Percentiles rank a stretch among this genome's conserved stretches.
Conservation (phyloP, 2,797 vertebrate genomes). For the Erethizon dorsatum region DNA sequence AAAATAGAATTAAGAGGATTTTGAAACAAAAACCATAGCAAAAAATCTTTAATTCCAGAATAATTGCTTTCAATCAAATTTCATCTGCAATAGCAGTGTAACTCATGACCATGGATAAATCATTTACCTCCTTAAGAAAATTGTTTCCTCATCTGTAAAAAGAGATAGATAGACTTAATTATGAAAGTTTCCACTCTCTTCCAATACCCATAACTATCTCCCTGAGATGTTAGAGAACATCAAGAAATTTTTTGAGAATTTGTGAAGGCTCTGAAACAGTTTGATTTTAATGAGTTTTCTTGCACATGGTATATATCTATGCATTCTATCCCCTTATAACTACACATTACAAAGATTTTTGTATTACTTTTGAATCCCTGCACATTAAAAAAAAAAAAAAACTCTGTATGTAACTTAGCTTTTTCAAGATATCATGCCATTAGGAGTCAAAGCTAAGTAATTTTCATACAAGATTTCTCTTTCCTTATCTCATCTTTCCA, state of each 20-base stretch:
- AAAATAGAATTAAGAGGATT: not conserved
- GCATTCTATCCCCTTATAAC: conserved; percentile 72
- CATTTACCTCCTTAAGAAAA: conserved; percentile 24
- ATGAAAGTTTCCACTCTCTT: conserved; percentile 45
- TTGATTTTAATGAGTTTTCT: conserved; percentile 81
- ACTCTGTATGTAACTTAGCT: conserved; percentile 71
- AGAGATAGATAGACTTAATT: not conserved
- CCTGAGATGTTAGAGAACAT: conserved; percentile 28
- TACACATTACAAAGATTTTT: conserved; percentile 78
- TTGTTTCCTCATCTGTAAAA: conserved; percentile 46
- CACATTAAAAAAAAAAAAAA: conserved; percentile 78
- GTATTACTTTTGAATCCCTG: conserved; percentile 76
- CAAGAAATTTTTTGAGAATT: conserved; percentile 76
- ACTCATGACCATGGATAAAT: not conserved
- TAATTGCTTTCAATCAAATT: conserved; percentile 7
- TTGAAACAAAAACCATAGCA: not conserved
- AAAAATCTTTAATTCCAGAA: conserved; percentile 49
- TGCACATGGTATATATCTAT: conserved; percentile 59
- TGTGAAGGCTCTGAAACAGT: conserved; percentile 79
- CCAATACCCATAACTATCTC: conserved; percentile 60
- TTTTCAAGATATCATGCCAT: conserved; percentile 81
- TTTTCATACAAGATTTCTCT: conserved; percentile 85
- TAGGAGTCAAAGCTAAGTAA: conserved; percentile 85
- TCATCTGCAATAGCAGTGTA: not conserved
- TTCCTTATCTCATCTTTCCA: conserved; percentile 86